These are phyloP conservation scores for Myzus persicae DNA, from an alignment of 1,140 invertebrate genomes.

Conservation along the genomic window DNA sequence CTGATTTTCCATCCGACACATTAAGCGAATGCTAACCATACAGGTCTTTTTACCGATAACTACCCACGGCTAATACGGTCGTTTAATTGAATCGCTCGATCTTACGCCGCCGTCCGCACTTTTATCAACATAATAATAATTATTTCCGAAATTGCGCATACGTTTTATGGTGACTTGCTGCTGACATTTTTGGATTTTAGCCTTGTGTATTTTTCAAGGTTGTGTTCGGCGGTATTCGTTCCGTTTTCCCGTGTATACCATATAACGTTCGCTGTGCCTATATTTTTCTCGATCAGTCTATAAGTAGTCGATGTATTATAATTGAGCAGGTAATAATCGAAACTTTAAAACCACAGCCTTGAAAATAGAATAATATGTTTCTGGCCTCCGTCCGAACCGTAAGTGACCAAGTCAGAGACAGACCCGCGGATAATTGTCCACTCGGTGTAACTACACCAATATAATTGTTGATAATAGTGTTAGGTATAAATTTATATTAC, in stretches of 20 bases:
- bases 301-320: background rate
- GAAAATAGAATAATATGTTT: background rate
- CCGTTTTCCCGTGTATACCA: background rate
- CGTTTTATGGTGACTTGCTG: background rate
- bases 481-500: background rate
- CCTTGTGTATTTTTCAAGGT: background rate
- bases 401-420: background rate
- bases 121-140: background rate
- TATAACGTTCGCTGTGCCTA: background rate
- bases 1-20: background rate
- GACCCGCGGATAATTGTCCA: background rate
- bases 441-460: background rate
- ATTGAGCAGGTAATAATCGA: background rate
- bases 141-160: background rate
- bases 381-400: background rate
- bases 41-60: background rate
- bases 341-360: background rate
- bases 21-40: background rate
- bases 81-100: background rate
- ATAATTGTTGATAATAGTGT: background rate
- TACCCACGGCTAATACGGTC: background rate
- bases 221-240: background rate
- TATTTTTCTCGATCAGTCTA: background rate
- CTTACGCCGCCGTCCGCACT: background rate
- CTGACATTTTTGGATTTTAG: background rate